These are phyloP conservation scores for Grapholita molesta DNA, from an alignment of 1,140 invertebrate genomes.

Conservation along the genomic window DNA sequence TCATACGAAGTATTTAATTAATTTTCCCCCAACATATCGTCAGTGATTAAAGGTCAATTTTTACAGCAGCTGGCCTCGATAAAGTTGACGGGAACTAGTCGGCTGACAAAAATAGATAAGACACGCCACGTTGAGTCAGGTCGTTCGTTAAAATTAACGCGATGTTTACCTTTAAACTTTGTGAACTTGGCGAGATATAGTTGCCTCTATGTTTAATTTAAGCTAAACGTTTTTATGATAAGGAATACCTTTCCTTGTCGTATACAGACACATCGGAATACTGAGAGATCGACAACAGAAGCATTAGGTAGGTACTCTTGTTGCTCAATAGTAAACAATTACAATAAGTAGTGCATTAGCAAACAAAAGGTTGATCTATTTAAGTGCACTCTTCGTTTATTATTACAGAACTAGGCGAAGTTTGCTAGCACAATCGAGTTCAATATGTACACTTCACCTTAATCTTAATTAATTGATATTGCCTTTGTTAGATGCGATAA, in stretches of 20 bases:
- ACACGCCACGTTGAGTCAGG: constrained; percentile 3
- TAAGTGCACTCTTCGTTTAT: neutral
- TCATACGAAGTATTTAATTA: too few species aligned
- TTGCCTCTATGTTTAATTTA: neutral
- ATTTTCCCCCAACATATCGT: neutral
- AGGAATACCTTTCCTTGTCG: too few species aligned
- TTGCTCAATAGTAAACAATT: too few species aligned
- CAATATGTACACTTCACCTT: too few species aligned
- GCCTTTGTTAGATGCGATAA: too few species aligned
- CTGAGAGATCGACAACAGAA: neutral
- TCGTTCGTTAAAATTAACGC: neutral
- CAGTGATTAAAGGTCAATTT: constrained; percentile 3
- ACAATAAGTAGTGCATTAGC: too few species aligned
- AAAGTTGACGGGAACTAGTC: neutral
- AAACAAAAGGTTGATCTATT: too few species aligned
- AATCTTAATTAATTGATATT: too few species aligned
- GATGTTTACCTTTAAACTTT: neutral
- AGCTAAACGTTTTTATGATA: neutral
- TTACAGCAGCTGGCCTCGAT: neutral
- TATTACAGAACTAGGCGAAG: neutral
- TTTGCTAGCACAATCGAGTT: too few species aligned
- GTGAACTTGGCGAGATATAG: neutral
- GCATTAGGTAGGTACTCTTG: too few species aligned
- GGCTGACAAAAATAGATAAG: constrained; percentile 6
- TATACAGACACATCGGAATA: too few species aligned